Base-by-base conservation (phyloP, 2,888 invertebrate genomes). In the Melinopterus prodromus region DNA sequence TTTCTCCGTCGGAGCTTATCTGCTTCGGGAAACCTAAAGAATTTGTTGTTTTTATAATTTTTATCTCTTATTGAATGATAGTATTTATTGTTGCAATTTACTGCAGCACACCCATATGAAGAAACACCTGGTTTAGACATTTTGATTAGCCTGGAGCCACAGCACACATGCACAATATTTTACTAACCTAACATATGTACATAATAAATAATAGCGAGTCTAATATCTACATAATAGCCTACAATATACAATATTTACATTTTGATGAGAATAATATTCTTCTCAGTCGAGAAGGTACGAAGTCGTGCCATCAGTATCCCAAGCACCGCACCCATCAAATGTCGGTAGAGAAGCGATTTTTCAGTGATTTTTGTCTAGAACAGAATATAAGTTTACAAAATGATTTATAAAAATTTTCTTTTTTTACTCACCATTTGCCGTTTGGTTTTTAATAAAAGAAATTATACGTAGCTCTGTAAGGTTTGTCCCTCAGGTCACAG, bases 11-110 rank as follows among this genome's bases (percentile, higher is more conserved):
- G 53, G 53, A 53, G 53, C 12, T 53, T 53, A 53, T 53, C 53
- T 53, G 5, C 53, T 53, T 53, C 53, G 53, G 53, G 53, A 53
- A 53, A 53, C 53, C 5, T 2, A 4, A 53, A 53, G 53, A 53
- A 53, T 53, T n/a, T n/a, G n/a, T n/a, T n/a, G n/a, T n/a, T 53
- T 53, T 53, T 53, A 53, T 53, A 53, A 53, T 53, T 53, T 53
- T 2, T 53, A 53, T 53, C 53, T 53, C 53, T 1, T 53, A 53
- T 53, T 53, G 53, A 53, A 53, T 53, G 5, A 53, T 53, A 53
- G 53, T 26, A 26, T 53, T 53, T 53, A 53, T 53, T 53, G 5
- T 1, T n/a, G n/a, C n/a, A n/a, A n/a, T n/a, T n/a, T n/a, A n/a
- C 53, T 53, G 53, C 53, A 53, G 53, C 7, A 53, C 1, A 53